Conservation (phyloP, 2,797 vertebrate species). For the Xyrichtys novacula region DNA sequence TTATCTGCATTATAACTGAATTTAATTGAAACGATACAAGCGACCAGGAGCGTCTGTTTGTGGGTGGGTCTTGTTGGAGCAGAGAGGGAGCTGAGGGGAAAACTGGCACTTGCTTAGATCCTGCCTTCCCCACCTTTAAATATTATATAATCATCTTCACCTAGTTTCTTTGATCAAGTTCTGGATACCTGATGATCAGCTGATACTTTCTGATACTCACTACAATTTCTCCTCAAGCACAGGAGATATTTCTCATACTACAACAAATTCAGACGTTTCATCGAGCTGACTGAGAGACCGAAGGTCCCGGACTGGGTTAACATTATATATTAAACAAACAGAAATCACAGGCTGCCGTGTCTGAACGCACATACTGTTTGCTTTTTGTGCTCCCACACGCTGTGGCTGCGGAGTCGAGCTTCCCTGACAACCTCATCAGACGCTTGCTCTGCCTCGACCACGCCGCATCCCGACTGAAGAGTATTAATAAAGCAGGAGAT, state of each 20-base stretch:
- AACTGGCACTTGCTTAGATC: too few relatives aligned
- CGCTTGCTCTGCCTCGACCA: slow-evolving; percentile 72
- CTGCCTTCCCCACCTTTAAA: too few relatives aligned
- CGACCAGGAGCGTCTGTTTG: too few relatives aligned
- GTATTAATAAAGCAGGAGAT: slow-evolving; percentile 77
- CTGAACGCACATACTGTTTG: slow-evolving; percentile 18
- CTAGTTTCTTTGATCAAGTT: too few relatives aligned
- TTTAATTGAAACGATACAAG: too few relatives aligned
- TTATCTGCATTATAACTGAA: too few relatives aligned
- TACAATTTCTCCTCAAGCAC: too few relatives aligned
- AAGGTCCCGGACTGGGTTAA: slow-evolving; percentile 45
- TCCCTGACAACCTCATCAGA: slow-evolving; percentile 80
- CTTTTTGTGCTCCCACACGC: slow-evolving; percentile 52
- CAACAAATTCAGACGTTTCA: not conserved
- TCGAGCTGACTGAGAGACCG: not conserved
- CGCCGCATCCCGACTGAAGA: slow-evolving; percentile 61
- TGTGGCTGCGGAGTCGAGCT: slow-evolving; percentile 53
- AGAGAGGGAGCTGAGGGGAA: too few relatives aligned
- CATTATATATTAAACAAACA: slow-evolving; percentile 58
- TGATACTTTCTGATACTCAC: not conserved
- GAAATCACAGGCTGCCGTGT: slow-evolving; percentile 58
- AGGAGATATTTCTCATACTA: not conserved
- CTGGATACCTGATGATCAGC: not conserved
- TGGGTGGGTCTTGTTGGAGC: too few relatives aligned
- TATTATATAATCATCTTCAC: too few relatives aligned